Conservation (phyloP, 2,113 vertebrate genomes). For the Oxygymnocypris stewartii region DNA sequence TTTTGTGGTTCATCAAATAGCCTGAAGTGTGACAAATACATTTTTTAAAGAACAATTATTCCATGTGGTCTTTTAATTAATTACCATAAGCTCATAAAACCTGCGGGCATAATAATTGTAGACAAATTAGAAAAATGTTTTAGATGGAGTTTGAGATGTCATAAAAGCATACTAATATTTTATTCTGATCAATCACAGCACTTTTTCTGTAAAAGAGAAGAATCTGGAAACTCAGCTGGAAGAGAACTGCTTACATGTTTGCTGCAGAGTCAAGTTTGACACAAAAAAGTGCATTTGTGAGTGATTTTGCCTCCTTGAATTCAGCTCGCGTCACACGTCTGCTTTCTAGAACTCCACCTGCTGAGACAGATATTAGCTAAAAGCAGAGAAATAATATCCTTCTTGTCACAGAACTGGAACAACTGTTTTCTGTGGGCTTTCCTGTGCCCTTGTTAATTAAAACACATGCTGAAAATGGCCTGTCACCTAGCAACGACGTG, state of each 20-base stretch:
- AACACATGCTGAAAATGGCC: conserved; percentile 48
- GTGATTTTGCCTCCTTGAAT: neutral
- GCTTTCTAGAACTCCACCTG: conserved; percentile 1
- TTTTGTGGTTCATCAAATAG: too few species aligned
- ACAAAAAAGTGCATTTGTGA: conserved; percentile 7
- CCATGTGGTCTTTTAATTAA: conserved; percentile 1
- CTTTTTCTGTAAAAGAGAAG: neutral
- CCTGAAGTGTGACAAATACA: neutral
- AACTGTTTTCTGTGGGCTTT: conserved; percentile 42
- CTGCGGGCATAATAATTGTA: neutral
- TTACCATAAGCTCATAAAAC: neutral
- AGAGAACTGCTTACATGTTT: neutral
- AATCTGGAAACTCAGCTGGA: neutral
- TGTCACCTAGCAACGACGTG: conserved; percentile 56
- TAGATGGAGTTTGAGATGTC: neutral
- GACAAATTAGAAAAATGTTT: conserved; percentile 14
- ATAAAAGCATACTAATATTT: neutral
- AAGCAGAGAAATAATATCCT: conserved; percentile 39
- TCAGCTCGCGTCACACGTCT: neutral
- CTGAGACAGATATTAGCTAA: conserved; percentile 37
- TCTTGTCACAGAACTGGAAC: conserved; percentile 39
- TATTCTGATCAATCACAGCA: neutral
- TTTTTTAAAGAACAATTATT: conserved; percentile 9
- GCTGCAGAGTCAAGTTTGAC: neutral
- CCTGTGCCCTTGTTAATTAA: conserved; percentile 49